These are phyloP conservation scores for Chloroclysta siterata DNA, from an alignment of 2,888 invertebrate genomes.

Conservation along the genomic window DNA sequence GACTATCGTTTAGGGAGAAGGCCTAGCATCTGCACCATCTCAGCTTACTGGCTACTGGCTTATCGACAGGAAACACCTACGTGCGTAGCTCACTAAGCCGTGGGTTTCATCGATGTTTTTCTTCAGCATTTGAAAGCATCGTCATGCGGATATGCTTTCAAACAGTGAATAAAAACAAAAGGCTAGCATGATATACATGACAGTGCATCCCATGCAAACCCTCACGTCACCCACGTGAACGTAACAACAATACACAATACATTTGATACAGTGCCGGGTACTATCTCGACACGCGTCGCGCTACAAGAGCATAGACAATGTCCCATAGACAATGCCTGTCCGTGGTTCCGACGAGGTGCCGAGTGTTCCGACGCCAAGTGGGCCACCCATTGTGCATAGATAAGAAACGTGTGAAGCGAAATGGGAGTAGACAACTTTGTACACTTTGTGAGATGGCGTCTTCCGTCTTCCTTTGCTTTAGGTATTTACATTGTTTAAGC, in stretches of 20 bases:
- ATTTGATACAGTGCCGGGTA: constrained; percentile 22
- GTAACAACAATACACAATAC: constrained; percentile 29
- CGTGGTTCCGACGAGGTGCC: constrained; percentile 43
- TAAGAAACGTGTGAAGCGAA: constrained; percentile 47
- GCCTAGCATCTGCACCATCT: too few relatives aligned
- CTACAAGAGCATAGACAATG: constrained; percentile 38
- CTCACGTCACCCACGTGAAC: constrained; percentile 19
- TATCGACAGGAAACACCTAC: neutral
- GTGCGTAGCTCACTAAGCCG: too few relatives aligned
- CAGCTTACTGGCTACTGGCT: too few relatives aligned
- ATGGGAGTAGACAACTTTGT: constrained; percentile 32
- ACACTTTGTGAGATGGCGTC: constrained; percentile 16
- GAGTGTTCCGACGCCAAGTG: constrained; percentile 41
- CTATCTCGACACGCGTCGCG: constrained; percentile 35
- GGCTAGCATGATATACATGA: constrained; percentile 10
- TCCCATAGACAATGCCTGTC: constrained; percentile 52
- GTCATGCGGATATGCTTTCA: neutral
- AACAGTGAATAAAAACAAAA: constrained; percentile 19
- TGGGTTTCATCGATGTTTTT: neutral
- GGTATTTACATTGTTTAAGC: constrained; percentile 1
- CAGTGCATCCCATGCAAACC: constrained; percentile 28
- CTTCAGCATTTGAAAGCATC: neutral
- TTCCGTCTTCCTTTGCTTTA: constrained; percentile 17
- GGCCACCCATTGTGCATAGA: constrained; percentile 47
- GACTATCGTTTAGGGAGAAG: too few relatives aligned